Evolutionary conservation across 2,888 invertebrate genomes (phyloP), one percentile per base, ranked within the genome.

Genomic region (Endomychus coccineus): DNA sequence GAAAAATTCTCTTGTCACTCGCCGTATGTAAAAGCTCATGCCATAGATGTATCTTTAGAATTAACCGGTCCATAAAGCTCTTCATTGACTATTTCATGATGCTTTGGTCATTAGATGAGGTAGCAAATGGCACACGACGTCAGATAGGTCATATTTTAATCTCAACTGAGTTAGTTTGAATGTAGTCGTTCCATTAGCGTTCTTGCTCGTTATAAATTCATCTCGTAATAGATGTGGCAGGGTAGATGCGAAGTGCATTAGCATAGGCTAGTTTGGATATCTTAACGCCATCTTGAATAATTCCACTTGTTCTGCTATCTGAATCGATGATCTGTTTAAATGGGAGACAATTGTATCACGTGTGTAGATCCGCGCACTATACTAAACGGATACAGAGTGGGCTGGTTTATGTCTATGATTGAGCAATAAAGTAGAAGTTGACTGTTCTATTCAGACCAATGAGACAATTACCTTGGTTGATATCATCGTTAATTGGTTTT

Each of bases 231-330:
- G 48, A 48, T 45, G 40, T 40, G 36, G 29, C 36, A 29, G 23
- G 21, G 21, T 6, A 19, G 36, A 36, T 44, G 46, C 47, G 36
- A 38, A 36, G 39, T 46, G 45, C 51, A 56, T 57, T 58, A 58
- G 54, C 57, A 58, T 56, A 55, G 50, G 45, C 46, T 45, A 42
- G 44, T 45, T 46, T 44, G 42, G 50, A 53, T 58, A 56, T 56
- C 55, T 55, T 52, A 58, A 60, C 58, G 59, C 59, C 58, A 62
- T 59, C 62, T 61, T 61, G 60, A 61, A 61, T 61, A 59, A 62
- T 61, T 58, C 55, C 49, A 51, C 57, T 55, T 60, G 57, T 56
- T 56, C 49, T 43, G 47, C 54, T 62, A 62, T 62, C 61, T 54
- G 51, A 45, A 46, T 48, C 52, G 62, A 61, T 62, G 56, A 62